phyloP scores from a whole-genome alignment of 2,113 vertebrate species.

The Cheilinus undulatus region DNA sequence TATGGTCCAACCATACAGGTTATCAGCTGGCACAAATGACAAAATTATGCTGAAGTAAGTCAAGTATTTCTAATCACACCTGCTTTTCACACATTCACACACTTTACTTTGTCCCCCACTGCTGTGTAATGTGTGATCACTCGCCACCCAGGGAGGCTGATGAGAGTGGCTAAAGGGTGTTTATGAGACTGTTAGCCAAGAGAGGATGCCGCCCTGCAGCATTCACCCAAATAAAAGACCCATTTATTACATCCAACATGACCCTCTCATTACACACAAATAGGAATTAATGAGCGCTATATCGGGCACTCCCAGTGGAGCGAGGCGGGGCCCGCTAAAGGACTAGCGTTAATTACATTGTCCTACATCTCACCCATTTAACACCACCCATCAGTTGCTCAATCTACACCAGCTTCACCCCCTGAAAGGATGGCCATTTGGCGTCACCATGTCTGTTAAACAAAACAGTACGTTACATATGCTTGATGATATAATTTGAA shows the following conservation, averaged over 20 bases:
- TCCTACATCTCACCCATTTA: conserved; percentile 82
- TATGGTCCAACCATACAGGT: background rate
- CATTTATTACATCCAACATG: conserved; percentile 85
- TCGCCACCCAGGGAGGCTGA: conserved; percentile 67
- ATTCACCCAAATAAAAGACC: conserved; percentile 82
- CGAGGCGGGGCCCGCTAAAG: conserved; percentile 86
- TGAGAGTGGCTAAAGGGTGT: conserved; percentile 73
- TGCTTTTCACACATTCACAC: conserved; percentile 27
- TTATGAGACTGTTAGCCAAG: conserved; percentile 77
- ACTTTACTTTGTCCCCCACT: conserved; percentile 1
- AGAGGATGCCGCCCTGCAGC: conserved; percentile 78
- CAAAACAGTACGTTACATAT: background rate
- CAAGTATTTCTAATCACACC: conserved; percentile 22
- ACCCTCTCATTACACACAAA: conserved; percentile 86
- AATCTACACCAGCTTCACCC: conserved; percentile 44
- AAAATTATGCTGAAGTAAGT: background rate
- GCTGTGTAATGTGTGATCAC: conserved; percentile 19
- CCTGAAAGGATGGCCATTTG: conserved; percentile 18
- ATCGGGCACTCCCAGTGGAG: conserved; percentile 79
- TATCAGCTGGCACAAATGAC: background rate
- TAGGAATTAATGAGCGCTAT: conserved; percentile 85
- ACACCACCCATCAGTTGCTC: conserved; percentile 68
- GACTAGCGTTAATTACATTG: conserved; percentile 84
- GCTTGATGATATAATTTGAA: background rate
- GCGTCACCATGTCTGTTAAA: background rate